Conservation (phyloP, 2,888 invertebrate genomes). For the Dione juno region DNA sequence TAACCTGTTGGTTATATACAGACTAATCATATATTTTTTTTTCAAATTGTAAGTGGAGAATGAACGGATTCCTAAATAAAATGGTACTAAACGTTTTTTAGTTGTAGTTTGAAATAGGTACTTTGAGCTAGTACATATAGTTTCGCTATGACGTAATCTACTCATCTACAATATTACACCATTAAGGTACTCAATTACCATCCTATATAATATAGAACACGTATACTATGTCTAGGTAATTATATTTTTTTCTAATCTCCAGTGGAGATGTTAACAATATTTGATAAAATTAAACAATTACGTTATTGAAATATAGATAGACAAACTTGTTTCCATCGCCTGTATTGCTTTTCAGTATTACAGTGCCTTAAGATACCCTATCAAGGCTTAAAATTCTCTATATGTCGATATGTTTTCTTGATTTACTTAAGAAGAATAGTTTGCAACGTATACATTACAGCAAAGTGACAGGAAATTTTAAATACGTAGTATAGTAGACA, state of each 20-base stretch:
- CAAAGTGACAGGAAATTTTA: not conserved
- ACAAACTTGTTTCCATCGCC: not conserved
- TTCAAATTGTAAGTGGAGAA: too few species aligned
- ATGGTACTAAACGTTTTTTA: not conserved
- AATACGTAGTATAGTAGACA: not conserved
- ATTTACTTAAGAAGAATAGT: not conserved
- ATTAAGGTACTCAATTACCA: not conserved
- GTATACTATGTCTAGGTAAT: not conserved
- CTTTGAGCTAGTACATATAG: too few species aligned
- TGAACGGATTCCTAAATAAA: not conserved
- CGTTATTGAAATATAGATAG: too few species aligned
- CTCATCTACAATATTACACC: conserved; percentile 8
- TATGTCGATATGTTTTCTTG: not conserved
- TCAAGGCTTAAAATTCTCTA: not conserved
- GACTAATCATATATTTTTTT: too few species aligned
- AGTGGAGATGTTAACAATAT: too few species aligned
- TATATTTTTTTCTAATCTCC: too few species aligned
- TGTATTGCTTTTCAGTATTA: conserved; percentile 7
- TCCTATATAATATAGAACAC: not conserved
- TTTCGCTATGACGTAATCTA: not conserved
- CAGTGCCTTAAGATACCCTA: not conserved
- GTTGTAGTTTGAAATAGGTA: conserved; percentile 3
- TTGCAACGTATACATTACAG: not conserved
- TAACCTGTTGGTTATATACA: too few species aligned
- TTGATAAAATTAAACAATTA: too few species aligned